phyloP scores from a whole-genome alignment of 2,888 invertebrate genomes.

The Folsomia manolachei region DNA sequence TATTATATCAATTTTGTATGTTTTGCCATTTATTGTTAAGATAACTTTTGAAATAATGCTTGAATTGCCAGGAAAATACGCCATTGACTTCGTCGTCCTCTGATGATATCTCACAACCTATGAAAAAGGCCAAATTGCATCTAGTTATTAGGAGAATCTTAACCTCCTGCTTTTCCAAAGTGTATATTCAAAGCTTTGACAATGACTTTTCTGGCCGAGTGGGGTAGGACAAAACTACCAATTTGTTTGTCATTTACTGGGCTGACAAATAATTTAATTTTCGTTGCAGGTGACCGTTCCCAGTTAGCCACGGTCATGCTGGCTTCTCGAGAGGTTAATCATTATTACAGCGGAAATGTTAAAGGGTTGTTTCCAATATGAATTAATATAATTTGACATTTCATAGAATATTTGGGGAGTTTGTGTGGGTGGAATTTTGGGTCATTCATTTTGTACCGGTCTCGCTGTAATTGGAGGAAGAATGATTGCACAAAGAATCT shows the following conservation, averaged over 20 bases:
- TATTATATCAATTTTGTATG: neutral
- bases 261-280: too few relatives aligned
- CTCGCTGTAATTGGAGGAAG: slow-evolving; percentile 94
- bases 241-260: too few relatives aligned
- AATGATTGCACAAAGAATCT: slow-evolving; percentile 94
- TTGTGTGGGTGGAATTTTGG: slow-evolving; percentile 85
- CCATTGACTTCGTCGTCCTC: slow-evolving; percentile 20
- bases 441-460: slow-evolving; percentile 94
- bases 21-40: neutral
- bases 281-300: slow-evolving; percentile 90
- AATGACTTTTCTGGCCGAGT: slow-evolving; percentile 96
- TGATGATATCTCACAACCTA: neutral
- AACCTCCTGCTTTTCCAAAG: slow-evolving; percentile 40
- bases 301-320: slow-evolving; percentile 96
- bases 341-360: neutral
- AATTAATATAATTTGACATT: too few relatives aligned
- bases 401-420: slow-evolving; percentile 81
- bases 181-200: slow-evolving; percentile 68
- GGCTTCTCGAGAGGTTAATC: slow-evolving; percentile 80
- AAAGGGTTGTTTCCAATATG: neutral
- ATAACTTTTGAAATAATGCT: neutral
- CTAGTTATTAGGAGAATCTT: slow-evolving; percentile 35
- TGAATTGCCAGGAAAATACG: slow-evolving; percentile 35
- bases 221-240: too few relatives aligned
- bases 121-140: slow-evolving; percentile 26